Percentiles rank a stretch among this genome's conserved stretches.
These are phyloP conservation scores for Tetramorium bicarinatum DNA, from an alignment of 2,888 invertebrate species.

Conservation along the genomic window DNA sequence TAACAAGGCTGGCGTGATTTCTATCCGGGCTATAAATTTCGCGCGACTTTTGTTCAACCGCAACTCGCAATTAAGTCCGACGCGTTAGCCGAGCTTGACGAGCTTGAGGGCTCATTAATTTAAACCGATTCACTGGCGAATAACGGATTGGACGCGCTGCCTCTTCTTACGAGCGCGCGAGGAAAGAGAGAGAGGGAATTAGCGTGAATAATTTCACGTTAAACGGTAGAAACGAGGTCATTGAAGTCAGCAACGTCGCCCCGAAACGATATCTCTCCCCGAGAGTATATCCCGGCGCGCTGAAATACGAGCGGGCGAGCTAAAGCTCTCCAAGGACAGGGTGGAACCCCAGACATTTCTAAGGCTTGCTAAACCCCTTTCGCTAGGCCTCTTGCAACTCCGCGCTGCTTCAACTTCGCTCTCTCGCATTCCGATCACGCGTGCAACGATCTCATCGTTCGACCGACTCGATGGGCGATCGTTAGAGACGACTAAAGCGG, in stretches of 20 bases:
- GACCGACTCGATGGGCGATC: slow-evolving; percentile 17
- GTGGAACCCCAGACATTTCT: slow-evolving; percentile 11
- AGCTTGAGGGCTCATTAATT: slow-evolving; percentile 35
- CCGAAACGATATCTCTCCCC: slow-evolving; percentile 19
- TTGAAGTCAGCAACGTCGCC: not conserved
- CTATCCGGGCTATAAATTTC: not conserved
- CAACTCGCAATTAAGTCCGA: slow-evolving; percentile 30
- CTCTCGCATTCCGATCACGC: slow-evolving; percentile 58
- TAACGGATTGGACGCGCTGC: slow-evolving; percentile 12
- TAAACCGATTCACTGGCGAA: slow-evolving; percentile 31
- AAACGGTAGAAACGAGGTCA: slow-evolving; percentile 21
- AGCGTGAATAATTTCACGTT: slow-evolving; percentile 31
- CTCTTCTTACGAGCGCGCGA: not conserved
- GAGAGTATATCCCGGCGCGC: slow-evolving; percentile 7
- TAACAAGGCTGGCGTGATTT: not conserved
- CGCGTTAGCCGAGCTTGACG: not conserved
- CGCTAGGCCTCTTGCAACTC: slow-evolving; percentile 3
- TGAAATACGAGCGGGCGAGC: slow-evolving; percentile 41
- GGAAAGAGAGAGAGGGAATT: not conserved
- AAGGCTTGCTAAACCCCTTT: slow-evolving; percentile 23
- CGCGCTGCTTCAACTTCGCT: slow-evolving; percentile 18
- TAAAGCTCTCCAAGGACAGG: slow-evolving; percentile 27
- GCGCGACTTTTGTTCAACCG: not conserved
- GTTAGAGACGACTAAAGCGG: slow-evolving; percentile 26
- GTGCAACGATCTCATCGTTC: slow-evolving; percentile 48